These are phyloP conservation scores for Tauraco erythrolophus DNA, from an alignment of 2,113 vertebrate species.

Conservation along the genomic window DNA sequence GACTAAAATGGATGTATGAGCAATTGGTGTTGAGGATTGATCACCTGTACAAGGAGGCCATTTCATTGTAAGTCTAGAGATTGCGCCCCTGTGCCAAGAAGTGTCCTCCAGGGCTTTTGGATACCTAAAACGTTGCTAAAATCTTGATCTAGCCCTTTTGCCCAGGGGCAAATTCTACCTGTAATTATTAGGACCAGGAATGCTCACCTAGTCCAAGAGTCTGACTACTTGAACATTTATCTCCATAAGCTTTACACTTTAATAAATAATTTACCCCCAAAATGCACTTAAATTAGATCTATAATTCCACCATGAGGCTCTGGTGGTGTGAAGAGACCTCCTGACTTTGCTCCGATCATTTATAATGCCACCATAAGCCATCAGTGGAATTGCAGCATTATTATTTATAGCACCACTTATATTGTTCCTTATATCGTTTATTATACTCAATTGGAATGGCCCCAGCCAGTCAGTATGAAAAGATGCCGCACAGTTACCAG, in stretches of 20 bases:
- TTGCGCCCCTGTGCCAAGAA: neutral
- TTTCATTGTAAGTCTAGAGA: neutral
- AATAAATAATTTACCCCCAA: constrained; percentile 73
- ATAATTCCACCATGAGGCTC: constrained; percentile 57
- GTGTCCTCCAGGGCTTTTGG: neutral
- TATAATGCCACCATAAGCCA: constrained; percentile 68
- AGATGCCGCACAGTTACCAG: constrained; percentile 19
- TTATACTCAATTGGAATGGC: constrained; percentile 62
- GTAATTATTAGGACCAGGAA: constrained; percentile 40
- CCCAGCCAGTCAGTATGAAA: constrained; percentile 20
- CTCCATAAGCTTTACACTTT: constrained; percentile 60
- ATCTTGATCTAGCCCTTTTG: neutral
- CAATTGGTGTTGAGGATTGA: neutral
- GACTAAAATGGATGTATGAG: neutral
- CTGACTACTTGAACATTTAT: constrained; percentile 48
- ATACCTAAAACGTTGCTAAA: constrained; percentile 25
- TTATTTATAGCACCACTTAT: constrained; percentile 66
- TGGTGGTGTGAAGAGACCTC: constrained; percentile 66
- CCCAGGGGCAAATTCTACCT: constrained; percentile 13
- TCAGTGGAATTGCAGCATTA: constrained; percentile 62
- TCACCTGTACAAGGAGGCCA: neutral
- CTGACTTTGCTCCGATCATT: constrained; percentile 63
- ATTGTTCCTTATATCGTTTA: constrained; percentile 64
- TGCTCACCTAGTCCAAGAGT: constrained; percentile 27
- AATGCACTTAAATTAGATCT: constrained; percentile 68